Percentiles rank a stretch among this genome's conserved stretches.
Evolutionary conservation across 1,140 invertebrate genomes (phyloP).

Genomic region (Amphibalanus amphitrite): DNA sequence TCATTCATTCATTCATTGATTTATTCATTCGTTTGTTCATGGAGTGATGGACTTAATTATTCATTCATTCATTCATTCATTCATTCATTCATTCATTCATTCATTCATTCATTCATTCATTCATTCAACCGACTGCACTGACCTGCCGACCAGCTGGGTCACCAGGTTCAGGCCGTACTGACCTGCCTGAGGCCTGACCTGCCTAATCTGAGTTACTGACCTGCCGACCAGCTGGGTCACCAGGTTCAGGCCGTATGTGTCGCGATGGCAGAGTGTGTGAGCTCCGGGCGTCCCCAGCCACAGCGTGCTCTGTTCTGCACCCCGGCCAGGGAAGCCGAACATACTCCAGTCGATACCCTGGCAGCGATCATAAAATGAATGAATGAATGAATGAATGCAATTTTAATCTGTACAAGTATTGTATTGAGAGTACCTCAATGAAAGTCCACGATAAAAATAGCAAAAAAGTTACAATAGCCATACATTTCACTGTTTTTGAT

Average conservation of each 20-base stretch:
- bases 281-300: constrained; percentile 79
- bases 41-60: constrained; percentile 4
- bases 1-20: constrained; percentile 12
- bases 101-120: constrained; percentile 1
- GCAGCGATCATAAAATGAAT: no score
- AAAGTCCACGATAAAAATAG: no score
- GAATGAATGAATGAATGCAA: no score
- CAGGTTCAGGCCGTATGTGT: background rate
- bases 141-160: no score
- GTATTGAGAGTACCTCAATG: no score
- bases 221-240: background rate
- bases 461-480: no score
- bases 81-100: constrained; percentile 13
- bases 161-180: no score
- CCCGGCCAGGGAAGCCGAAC: constrained; percentile 53
- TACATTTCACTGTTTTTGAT: no score
- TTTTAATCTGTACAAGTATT: no score
- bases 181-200: no score
- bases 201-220: no score
- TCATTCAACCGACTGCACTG: background rate
- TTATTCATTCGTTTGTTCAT: constrained; percentile 11
- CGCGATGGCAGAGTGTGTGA: constrained; percentile 42
- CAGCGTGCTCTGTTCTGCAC: constrained; percentile 52
- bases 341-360: constrained; percentile 49
- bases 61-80: constrained; percentile 9